phyloP scores from a whole-genome alignment of 2,113 vertebrate genomes.

The Scomber japonicus region DNA sequence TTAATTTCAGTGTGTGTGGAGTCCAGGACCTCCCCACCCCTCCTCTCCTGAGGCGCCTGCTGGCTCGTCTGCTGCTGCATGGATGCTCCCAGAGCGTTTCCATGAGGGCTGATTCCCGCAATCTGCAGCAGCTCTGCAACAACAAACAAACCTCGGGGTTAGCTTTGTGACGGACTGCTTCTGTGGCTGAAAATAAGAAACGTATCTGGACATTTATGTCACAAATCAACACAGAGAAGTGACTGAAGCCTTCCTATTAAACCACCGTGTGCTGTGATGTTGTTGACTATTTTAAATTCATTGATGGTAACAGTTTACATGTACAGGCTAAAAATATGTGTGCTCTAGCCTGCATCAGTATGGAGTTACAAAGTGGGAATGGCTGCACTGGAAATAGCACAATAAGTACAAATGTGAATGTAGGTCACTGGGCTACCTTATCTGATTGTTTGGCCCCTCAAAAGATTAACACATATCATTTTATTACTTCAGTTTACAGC shows the following conservation, averaged over 20 bases:
- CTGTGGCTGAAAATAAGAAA: background rate
- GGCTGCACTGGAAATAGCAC: conserved; percentile 41
- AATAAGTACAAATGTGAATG: conserved; percentile 52
- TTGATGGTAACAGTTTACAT: conserved; percentile 20
- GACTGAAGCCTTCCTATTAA: background rate
- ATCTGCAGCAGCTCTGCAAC: conserved; percentile 96
- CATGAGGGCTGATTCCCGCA: conserved; percentile 95
- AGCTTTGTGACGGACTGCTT: background rate
- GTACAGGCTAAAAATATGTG: conserved; percentile 59
- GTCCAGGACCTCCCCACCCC: conserved; percentile 96
- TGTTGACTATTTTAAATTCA: conserved; percentile 14
- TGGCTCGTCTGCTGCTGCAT: conserved; percentile 96
- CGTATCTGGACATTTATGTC: background rate
- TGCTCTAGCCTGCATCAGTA: conserved; percentile 16
- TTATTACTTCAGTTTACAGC: background rate
- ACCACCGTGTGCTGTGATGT: background rate
- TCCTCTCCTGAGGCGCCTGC: conserved; percentile 92
- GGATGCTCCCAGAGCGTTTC: conserved; percentile 95
- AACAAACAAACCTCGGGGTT: conserved; percentile 22
- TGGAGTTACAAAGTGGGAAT: conserved; percentile 45
- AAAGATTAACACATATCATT: background rate
- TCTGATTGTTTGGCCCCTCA: conserved; percentile 23
- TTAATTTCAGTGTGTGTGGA: conserved; percentile 93
- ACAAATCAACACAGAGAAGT: background rate
- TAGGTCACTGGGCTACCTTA: conserved; percentile 62